Evolutionary conservation across 1,140 invertebrate species (phyloP).

Genomic region (Heliothis virescens): DNA sequence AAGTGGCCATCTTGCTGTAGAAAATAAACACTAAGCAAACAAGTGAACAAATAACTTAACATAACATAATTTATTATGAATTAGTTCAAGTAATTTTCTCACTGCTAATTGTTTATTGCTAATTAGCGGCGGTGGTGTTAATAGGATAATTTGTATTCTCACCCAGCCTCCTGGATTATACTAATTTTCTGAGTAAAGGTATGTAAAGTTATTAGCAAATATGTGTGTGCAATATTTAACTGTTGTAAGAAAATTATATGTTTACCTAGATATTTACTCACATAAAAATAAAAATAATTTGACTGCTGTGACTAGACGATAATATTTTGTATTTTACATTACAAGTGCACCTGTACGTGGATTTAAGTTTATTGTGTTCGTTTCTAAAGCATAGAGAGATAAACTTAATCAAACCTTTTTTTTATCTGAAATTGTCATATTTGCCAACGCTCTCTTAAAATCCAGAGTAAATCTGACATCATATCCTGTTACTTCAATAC

Average conservation of each 20-base stretch:
- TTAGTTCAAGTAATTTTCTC: constrained; percentile 33
- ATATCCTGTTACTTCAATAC: too few species aligned
- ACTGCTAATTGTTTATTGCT: constrained; percentile 27
- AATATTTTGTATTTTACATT: too few species aligned
- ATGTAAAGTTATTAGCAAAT: not conserved
- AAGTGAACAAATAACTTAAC: constrained; percentile 25
- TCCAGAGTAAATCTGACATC: too few species aligned
- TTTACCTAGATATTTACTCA: too few species aligned
- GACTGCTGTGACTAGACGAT: too few species aligned
- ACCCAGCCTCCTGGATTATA: not conserved
- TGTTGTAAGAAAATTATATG: not conserved
- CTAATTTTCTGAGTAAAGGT: constrained; percentile 22
- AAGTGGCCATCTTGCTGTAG: not conserved
- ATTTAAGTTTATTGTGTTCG: too few species aligned
- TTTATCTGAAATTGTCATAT: too few species aligned
- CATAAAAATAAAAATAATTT: too few species aligned
- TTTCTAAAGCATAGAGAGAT: too few species aligned
- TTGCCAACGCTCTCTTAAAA: too few species aligned
- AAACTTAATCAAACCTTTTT: too few species aligned
- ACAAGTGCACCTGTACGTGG: too few species aligned
- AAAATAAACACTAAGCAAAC: constrained; percentile 8
- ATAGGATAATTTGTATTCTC: constrained; percentile 2
- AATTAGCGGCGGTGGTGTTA: constrained; percentile 26
- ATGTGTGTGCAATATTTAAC: not conserved
- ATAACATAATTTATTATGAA: constrained; percentile 14